phyloP scores from a whole-genome alignment of 2,113 vertebrate genomes.

The Muscicapa adusta region DNA sequence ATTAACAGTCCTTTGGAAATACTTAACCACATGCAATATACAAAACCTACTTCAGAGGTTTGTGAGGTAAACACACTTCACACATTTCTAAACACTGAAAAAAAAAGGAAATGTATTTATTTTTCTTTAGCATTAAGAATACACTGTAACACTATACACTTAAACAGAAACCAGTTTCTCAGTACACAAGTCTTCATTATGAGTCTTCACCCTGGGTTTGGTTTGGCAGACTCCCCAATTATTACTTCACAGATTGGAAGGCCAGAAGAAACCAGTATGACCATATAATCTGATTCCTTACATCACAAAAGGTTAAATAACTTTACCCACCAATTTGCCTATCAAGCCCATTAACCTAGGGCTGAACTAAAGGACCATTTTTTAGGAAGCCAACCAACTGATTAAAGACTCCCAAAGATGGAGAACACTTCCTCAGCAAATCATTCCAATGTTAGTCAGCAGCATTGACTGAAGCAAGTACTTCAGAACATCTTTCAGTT shows the following conservation, averaged over 20 bases:
- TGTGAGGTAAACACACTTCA: constrained; percentile 66
- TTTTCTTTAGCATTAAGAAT: constrained; percentile 53
- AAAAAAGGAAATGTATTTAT: constrained; percentile 48
- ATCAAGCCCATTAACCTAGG: background rate
- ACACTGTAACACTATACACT: constrained; percentile 42
- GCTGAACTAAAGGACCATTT: background rate
- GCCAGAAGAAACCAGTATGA: constrained; percentile 13
- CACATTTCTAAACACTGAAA: constrained; percentile 52
- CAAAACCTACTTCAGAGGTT: constrained; percentile 60
- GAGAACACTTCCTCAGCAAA: constrained; percentile 38
- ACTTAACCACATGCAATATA: constrained; percentile 48
- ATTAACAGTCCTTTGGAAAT: constrained; percentile 34
- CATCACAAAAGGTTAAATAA: background rate
- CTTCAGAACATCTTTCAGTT: background rate
- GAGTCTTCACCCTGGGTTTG: constrained; percentile 2
- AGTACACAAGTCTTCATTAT: constrained; percentile 12
- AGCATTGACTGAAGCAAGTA: background rate
- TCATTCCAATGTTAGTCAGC: background rate
- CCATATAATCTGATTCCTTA: background rate
- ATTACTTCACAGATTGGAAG: constrained; percentile 8
- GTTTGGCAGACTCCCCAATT: constrained; percentile 21
- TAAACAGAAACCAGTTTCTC: constrained; percentile 36
- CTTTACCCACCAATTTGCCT: background rate
- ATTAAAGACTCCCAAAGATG: background rate
- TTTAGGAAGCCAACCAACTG: background rate